Percentiles rank a stretch among this genome's conserved stretches.
phyloP scores from a whole-genome alignment of 2,888 invertebrate species.

The Lasius platythorax region DNA sequence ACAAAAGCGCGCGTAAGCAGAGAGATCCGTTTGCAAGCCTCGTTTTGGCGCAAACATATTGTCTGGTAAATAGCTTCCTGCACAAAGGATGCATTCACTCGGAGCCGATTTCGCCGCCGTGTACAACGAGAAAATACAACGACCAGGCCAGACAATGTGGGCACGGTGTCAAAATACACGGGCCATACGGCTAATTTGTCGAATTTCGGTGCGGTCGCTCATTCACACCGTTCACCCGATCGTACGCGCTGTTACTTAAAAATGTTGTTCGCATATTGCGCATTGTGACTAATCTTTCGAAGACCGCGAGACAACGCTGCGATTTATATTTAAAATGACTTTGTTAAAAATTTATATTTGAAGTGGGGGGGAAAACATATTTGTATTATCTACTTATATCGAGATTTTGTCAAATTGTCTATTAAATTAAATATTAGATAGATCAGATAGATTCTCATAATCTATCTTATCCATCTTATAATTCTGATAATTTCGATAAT shows the following conservation, averaged over 20 bases:
- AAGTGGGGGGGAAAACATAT: neutral
- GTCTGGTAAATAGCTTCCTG: constrained; percentile 71
- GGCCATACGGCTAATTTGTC: constrained; percentile 85
- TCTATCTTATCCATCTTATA: neutral
- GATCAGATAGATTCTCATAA: neutral
- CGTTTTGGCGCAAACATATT: constrained; percentile 72
- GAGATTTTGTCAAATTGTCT: neutral
- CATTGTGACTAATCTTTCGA: constrained; percentile 61
- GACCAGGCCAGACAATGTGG: constrained; percentile 74
- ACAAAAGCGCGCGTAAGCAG: constrained; percentile 36
- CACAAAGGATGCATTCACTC: constrained; percentile 77
- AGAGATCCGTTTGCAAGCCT: constrained; percentile 60
- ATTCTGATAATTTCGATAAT: neutral
- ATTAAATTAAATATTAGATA: neutral
- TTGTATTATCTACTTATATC: neutral
- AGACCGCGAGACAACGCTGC: constrained; percentile 14
- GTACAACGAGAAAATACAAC: constrained; percentile 69
- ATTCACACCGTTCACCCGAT: constrained; percentile 72
- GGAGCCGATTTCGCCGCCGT: constrained; percentile 69
- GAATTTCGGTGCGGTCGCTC: constrained; percentile 76
- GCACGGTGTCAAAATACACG: constrained; percentile 84
- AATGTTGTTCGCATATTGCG: constrained; percentile 62
- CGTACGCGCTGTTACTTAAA: constrained; percentile 27
- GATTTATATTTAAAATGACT: neutral
- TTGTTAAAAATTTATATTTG: neutral